Evolutionary conservation across 2,113 vertebrate genomes (phyloP), one percentile per base, ranked within the genome.

Genomic region (Vireo altiloquus): DNA sequence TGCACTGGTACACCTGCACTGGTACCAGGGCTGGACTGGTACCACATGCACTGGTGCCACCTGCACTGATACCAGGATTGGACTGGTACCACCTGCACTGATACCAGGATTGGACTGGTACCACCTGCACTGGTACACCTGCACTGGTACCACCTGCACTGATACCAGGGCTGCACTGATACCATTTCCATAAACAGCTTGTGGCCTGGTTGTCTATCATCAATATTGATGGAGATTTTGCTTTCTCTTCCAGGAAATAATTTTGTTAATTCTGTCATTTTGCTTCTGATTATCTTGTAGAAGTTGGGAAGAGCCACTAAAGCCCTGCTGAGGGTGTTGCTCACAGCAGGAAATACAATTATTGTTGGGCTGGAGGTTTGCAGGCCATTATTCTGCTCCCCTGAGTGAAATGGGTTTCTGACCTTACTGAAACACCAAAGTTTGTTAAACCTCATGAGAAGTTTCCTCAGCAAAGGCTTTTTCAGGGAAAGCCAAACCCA

Each of bases 361-460:
- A 2, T 6, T 31, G 30, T 15, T 42, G 81, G 31, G 24, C 30
- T 61, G 57, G 74, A n/a, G 50, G 2, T 2, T 46, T 24, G 10
- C n/a, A 4, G 31, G 59, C 37, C 5, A 0, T 40, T 22, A 0
- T 3, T 65, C 44, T 80, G 68, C 47, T 88, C 15, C 3, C 9
- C 2, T 17, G 46, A 12, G 30, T 52, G 31, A 27, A 46, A 9
- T 11, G 27, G 11, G 8, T 37, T 63, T 44, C 22, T 56, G 39
- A 54, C 57, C 71, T 74, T 17, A 7, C 24, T 61, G 81, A 44
- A 49, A 52, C 60, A 11, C 3, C 18, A 15, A 56, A 80, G 44
- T 49, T 71, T 7, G 3, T 54, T 50, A 20, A 66, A 69, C 22
- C 25, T 63, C 4, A 13, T 3, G 59, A 40, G 80, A 71, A 31